These are phyloP conservation scores for Salticus scenicus DNA, from an alignment of 2,888 invertebrate species.

Conservation along the genomic window DNA sequence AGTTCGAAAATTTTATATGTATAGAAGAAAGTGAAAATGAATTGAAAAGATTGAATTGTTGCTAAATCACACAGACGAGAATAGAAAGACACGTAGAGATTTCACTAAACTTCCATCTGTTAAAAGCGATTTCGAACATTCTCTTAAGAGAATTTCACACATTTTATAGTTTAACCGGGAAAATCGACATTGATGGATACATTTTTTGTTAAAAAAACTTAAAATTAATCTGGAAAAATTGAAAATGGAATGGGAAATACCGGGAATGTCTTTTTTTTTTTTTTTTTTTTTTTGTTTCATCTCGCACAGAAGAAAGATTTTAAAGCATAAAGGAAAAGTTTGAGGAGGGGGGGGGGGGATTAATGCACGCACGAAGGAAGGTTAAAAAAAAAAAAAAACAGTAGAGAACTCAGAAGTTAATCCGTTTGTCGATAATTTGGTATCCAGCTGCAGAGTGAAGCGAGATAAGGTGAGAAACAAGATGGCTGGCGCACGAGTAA, in stretches of 20 bases:
- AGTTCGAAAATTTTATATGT: too few relatives aligned
- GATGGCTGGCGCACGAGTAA: background rate
- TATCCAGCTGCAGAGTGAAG: background rate
- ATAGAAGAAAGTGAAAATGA: too few relatives aligned
- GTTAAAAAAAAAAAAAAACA: background rate
- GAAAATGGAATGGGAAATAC: background rate
- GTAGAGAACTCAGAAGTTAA: background rate
- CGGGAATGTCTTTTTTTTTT: background rate
- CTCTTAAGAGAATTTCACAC: too few relatives aligned
- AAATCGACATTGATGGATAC: too few relatives aligned
- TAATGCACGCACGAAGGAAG: too few relatives aligned
- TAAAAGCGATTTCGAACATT: too few relatives aligned
- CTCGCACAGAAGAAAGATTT: background rate
- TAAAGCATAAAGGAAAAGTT: background rate
- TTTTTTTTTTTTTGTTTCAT: background rate
- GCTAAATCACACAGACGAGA: too few relatives aligned
- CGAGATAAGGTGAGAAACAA: background rate
- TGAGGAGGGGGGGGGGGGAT: too few relatives aligned
- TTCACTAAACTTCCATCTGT: too few relatives aligned
- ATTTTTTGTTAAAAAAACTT: background rate
- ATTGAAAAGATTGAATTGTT: too few relatives aligned
- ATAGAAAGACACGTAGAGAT: too few relatives aligned
- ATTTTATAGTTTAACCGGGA: too few relatives aligned
- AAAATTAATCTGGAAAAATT: background rate
- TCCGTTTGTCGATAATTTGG: background rate